These are phyloP conservation scores for Tenthredo distinguenda DNA, from an alignment of 2,888 invertebrate genomes.

Conservation along the genomic window DNA sequence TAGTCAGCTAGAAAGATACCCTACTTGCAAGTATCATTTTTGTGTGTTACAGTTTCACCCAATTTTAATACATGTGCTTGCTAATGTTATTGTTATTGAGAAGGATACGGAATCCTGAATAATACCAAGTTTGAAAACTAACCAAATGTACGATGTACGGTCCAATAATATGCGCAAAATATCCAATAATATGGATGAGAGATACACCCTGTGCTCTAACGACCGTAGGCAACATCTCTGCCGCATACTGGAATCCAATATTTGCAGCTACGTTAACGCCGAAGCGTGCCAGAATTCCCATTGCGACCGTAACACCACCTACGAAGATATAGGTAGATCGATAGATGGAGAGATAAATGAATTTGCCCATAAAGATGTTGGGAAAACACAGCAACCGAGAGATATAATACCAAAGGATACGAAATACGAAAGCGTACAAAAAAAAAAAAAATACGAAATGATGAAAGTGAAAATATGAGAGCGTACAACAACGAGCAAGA, in stretches of 20 bases:
- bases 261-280: slow-evolving; percentile 94
- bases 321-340: slow-evolving; percentile 51
- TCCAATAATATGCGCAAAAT: slow-evolving; percentile 89
- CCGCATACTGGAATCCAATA: slow-evolving; percentile 94
- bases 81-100: not conserved
- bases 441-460: not conserved
- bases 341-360: not conserved
- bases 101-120: not conserved
- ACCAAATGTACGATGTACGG: slow-evolving; percentile 93
- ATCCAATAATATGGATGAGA: slow-evolving; percentile 93
- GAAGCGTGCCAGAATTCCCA: slow-evolving; percentile 91
- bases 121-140: slow-evolving; percentile 72
- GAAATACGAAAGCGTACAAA: too few species aligned
- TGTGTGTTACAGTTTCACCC: not conserved
- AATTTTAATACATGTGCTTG: not conserved
- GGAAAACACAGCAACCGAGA: not conserved
- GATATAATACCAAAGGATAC: not conserved
- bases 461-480: too few species aligned
- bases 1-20: not conserved
- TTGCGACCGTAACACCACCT: slow-evolving; percentile 87
- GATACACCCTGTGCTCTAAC: slow-evolving; percentile 93
- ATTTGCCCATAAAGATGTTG: too few species aligned
- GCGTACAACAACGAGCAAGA: too few species aligned
- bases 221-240: slow-evolving; percentile 92
- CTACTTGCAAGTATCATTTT: not conserved